These are phyloP conservation scores for Alosa alosa DNA, from an alignment of 2,113 vertebrate species.

Conservation along the genomic window DNA sequence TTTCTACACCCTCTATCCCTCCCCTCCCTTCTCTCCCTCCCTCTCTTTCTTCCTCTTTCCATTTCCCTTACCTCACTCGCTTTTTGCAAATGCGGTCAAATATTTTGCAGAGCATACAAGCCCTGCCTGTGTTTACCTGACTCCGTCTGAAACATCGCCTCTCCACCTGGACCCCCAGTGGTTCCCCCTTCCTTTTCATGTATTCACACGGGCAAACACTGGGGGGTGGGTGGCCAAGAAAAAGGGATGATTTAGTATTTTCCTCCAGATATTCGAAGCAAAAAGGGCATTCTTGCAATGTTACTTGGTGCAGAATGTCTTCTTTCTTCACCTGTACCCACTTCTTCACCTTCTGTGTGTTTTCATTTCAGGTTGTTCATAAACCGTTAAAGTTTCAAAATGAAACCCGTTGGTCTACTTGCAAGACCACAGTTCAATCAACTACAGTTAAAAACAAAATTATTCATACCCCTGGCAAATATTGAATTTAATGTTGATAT, in stretches of 20 bases:
- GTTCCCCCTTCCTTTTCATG: conserved; percentile 20
- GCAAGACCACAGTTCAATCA: neutral
- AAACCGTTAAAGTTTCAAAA: neutral
- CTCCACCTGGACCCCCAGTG: conserved; percentile 21
- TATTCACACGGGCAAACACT: conserved; percentile 21
- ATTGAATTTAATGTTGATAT: too few species aligned
- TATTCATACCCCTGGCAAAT: too few species aligned
- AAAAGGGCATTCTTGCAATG: neutral
- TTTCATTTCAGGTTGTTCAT: neutral
- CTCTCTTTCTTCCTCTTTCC: conserved; percentile 8
- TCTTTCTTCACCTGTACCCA: neutral
- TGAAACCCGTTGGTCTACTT: neutral
- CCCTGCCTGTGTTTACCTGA: conserved; percentile 49
- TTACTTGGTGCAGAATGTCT: neutral
- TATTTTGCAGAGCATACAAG: conserved; percentile 56
- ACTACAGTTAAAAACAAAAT: too few species aligned
- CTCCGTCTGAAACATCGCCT: conserved; percentile 25
- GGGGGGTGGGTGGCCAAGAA: neutral
- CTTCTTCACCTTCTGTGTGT: neutral
- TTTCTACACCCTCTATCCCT: neutral
- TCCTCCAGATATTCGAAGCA: neutral
- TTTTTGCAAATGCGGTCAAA: conserved; percentile 40
- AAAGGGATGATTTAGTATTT: conserved; percentile 7
- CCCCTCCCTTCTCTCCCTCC: neutral
- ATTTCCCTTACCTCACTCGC: conserved; percentile 29